Conservation (phyloP, 2,113 vertebrate genomes). For the Lipotes vexillifer region DNA sequence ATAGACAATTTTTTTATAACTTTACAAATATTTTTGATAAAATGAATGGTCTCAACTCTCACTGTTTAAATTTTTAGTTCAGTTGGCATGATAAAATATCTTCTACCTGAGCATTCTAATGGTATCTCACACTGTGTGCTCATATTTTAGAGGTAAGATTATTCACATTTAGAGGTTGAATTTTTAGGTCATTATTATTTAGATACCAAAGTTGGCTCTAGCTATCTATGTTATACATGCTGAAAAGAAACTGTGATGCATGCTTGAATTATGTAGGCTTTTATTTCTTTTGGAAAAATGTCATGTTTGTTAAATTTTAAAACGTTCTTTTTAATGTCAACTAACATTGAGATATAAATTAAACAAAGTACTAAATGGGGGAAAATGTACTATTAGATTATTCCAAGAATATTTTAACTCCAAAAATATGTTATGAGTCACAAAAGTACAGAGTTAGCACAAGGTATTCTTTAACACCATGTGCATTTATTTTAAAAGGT, state of each 20-base stretch:
- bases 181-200: neutral
- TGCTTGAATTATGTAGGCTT: neutral
- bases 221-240: neutral
- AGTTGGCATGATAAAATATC: neutral
- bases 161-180: neutral
- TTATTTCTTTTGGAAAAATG: conserved; percentile 5
- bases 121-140: neutral
- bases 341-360: conserved; percentile 27
- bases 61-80: neutral
- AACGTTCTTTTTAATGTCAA: neutral
- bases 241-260: neutral
- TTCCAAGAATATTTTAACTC: conserved; percentile 17
- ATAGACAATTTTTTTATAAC: neutral
- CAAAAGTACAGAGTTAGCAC: conserved; percentile 13
- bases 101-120: neutral
- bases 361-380: neutral
- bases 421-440: conserved; percentile 13
- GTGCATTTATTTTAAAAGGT: neutral
- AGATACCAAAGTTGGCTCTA: neutral
- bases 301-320: conserved; percentile 7
- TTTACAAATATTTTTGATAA: neutral
- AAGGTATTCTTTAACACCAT: conserved; percentile 1
- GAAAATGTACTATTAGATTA: neutral
- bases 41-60: neutral
- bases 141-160: neutral